These are phyloP conservation scores for Podarcis muralis DNA, from an alignment of 2,113 vertebrate genomes.

Conservation along the genomic window DNA sequence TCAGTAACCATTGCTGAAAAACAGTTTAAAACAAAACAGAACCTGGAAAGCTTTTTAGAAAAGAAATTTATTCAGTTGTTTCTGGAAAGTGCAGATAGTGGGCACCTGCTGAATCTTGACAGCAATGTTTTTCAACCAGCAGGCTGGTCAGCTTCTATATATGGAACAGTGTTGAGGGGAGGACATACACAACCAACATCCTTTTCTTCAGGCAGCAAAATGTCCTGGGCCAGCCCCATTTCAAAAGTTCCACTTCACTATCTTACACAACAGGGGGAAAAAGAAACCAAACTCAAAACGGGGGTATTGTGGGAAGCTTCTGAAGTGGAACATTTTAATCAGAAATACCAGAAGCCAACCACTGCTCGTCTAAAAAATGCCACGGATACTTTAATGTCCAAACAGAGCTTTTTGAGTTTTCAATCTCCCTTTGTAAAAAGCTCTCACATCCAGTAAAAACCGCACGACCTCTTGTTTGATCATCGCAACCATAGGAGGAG, in stretches of 20 bases:
- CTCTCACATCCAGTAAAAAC: background rate
- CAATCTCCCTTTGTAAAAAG: background rate
- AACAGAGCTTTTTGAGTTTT: background rate
- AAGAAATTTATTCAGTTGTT: too few relatives aligned
- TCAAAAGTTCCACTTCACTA: conserved; percentile 4
- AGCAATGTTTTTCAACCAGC: too few relatives aligned
- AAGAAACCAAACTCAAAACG: background rate
- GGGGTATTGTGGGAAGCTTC: background rate
- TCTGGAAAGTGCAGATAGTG: too few relatives aligned
- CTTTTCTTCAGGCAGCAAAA: too few relatives aligned
- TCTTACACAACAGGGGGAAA: background rate
- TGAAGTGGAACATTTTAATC: background rate
- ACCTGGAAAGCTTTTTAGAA: too few relatives aligned
- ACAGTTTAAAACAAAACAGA: too few relatives aligned
- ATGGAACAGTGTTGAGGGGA: too few relatives aligned
- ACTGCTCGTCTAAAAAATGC: background rate
- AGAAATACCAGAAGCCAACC: background rate
- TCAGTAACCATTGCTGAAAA: too few relatives aligned
- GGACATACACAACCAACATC: too few relatives aligned
- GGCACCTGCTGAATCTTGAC: too few relatives aligned
- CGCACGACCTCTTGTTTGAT: background rate
- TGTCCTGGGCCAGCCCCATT: too few relatives aligned
- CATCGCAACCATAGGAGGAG: background rate
- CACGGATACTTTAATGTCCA: background rate
- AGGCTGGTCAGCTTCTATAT: too few relatives aligned